These are phyloP conservation scores for Leucoraja ocellata DNA, from an alignment of 2,797 vertebrate genomes.

Conservation along the genomic window DNA sequence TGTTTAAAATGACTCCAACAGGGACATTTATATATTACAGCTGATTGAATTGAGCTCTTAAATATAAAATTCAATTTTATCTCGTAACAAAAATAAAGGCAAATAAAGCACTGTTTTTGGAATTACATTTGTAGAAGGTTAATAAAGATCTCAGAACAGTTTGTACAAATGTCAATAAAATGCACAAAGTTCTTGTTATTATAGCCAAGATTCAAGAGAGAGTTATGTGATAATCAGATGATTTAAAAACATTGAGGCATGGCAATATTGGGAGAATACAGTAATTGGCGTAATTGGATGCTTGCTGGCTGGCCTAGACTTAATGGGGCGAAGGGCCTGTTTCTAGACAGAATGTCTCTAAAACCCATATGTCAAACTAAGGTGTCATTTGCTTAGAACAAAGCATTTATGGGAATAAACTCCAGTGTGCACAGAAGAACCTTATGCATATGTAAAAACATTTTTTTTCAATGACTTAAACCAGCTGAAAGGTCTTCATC, in stretches of 20 bases:
- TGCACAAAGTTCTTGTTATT: not conserved
- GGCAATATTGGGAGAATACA: no score
- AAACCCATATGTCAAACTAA: not conserved
- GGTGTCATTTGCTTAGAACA: not conserved
- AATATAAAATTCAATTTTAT: not conserved
- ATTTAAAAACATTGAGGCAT: not conserved
- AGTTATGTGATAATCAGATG: not conserved
- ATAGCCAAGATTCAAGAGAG: not conserved
- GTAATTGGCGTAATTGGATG: no score
- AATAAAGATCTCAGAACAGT: not conserved
- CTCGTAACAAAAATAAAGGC: not conserved
- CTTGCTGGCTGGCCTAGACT: no score
- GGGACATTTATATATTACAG: not conserved
- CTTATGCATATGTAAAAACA: no score
- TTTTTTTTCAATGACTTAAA: no score
- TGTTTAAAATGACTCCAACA: not conserved
- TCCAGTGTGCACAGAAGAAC: not conserved
- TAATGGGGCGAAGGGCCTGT: no score
- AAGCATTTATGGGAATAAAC: not conserved
- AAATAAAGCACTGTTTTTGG: not conserved
- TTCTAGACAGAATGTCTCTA: no score
- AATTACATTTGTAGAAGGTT: not conserved
- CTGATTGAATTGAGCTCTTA: not conserved
- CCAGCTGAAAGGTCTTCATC: not conserved
- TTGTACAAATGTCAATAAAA: not conserved